A percentile compares a stretch with the other conserved stretches of the same genome.
Conservation (phyloP, 2,797 vertebrate genomes). For the Clarias fuscus region DNA sequence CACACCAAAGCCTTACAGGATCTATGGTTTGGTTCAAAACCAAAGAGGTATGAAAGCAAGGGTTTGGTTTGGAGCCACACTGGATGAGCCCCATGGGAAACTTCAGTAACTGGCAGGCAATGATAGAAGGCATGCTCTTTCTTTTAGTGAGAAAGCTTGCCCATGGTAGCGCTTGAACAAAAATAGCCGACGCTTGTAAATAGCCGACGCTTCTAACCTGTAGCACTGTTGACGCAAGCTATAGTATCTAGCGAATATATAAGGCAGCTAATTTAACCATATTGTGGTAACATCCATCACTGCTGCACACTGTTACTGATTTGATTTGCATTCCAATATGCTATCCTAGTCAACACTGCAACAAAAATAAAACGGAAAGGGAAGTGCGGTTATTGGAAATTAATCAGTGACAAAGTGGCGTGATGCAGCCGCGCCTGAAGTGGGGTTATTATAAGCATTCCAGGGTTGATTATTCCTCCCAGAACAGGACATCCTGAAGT, state of each 20-base stretch:
- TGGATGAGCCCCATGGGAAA: not conserved
- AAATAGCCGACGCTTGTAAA: not conserved
- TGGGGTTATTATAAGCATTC: not conserved
- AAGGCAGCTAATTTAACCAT: not conserved
- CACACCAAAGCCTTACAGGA: not conserved
- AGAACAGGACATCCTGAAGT: not conserved
- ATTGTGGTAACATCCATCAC: not conserved
- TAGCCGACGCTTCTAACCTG: not conserved
- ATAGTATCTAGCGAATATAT: not conserved
- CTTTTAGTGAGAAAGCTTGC: not conserved
- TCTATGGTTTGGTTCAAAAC: not conserved
- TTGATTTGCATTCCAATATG: not conserved
- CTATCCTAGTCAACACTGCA: not conserved
- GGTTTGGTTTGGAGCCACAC: slow-evolving; percentile 3
- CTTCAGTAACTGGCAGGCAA: slow-evolving; percentile 10
- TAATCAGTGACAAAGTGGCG: not conserved
- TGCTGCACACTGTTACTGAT: not conserved
- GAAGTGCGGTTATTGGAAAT: not conserved
- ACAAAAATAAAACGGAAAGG: not conserved
- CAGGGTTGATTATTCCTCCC: not conserved
- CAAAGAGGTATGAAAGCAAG: not conserved
- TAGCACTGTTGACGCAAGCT: not conserved
- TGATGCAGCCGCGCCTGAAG: not conserved
- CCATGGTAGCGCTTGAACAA: not conserved
- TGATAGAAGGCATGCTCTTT: not conserved